A percentile compares a stretch with the other conserved stretches of the same genome.
Evolutionary conservation across 2,888 invertebrate species (phyloP).

Genomic region (Rhagium mordax): DNA sequence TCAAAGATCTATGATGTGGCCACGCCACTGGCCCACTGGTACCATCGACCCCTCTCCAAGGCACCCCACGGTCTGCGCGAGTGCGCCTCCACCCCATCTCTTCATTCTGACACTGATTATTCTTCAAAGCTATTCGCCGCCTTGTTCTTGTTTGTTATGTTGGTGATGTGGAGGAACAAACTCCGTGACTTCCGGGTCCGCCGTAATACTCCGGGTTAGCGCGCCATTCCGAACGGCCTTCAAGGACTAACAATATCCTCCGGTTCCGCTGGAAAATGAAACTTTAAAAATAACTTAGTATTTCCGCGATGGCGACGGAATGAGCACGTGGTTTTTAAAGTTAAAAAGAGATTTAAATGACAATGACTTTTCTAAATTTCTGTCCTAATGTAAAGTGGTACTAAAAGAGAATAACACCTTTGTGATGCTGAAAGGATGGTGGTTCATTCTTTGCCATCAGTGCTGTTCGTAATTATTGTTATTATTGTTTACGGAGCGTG

Average conservation of each 20-base stretch:
- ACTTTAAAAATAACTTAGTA: neutral
- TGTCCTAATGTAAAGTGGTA: constrained; percentile 29
- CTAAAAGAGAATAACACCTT: constrained; percentile 38
- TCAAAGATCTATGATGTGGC: neutral
- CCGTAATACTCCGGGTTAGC: constrained; percentile 41
- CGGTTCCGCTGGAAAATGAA: constrained; percentile 4
- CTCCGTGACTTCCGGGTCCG: constrained; percentile 59
- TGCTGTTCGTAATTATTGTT: constrained; percentile 48
- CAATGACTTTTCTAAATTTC: neutral
- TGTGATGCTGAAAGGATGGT: constrained; percentile 53
- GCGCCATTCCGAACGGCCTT: constrained; percentile 17
- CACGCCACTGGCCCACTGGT: constrained; percentile 31
- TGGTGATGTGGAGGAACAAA: constrained; percentile 49
- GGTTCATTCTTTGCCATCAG: constrained; percentile 39
- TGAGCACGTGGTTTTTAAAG: constrained; percentile 7
- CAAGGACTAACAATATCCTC: constrained; percentile 20
- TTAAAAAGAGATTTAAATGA: neutral
- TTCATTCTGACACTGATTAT: constrained; percentile 63
- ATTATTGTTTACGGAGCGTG: constrained; percentile 44
- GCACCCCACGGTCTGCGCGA: constrained; percentile 67
- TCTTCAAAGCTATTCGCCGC: constrained; percentile 60
- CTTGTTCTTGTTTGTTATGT: constrained; percentile 59
- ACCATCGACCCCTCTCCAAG: constrained; percentile 53
- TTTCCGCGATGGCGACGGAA: constrained; percentile 3
- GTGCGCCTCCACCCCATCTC: constrained; percentile 56